Evolutionary conservation across 2,888 invertebrate genomes (phyloP).

Genomic region (Lordiphosa andalusiaca): DNA sequence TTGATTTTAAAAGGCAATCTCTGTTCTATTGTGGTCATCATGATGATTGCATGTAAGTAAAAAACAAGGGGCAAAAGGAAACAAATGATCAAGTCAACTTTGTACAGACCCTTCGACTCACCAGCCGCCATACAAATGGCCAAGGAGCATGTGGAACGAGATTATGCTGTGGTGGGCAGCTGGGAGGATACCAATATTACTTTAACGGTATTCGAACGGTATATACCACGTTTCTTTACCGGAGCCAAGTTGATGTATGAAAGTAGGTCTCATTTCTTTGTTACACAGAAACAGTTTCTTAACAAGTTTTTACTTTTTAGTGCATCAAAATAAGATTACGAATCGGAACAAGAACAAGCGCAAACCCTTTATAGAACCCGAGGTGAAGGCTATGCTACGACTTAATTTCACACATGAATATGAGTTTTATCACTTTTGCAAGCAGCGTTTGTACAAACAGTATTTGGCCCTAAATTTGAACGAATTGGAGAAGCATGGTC

Average conservation of each 20-base stretch:
- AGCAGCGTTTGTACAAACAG: slow-evolving; percentile 89
- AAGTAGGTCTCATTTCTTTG: slow-evolving; percentile 47
- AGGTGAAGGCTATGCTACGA: slow-evolving; percentile 84
- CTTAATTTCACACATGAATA: slow-evolving; percentile 92
- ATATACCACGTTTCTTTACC: slow-evolving; percentile 89
- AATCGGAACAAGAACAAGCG: slow-evolving; percentile 89
- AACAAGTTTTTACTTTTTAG: slow-evolving; percentile 31
- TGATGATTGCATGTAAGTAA: slow-evolving; percentile 88
- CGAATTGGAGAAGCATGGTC: slow-evolving; percentile 52
- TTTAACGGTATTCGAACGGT: slow-evolving; percentile 89
- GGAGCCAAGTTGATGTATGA: slow-evolving; percentile 82
- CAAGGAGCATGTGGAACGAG: slow-evolving; percentile 90
- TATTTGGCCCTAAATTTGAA: slow-evolving; percentile 82
- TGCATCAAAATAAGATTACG: slow-evolving; percentile 49
- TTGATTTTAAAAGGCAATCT: slow-evolving; percentile 90
- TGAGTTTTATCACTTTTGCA: slow-evolving; percentile 93
- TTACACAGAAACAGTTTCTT: background rate
- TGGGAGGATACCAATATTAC: slow-evolving; percentile 93
- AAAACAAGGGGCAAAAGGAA: background rate
- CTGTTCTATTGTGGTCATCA: slow-evolving; percentile 94
- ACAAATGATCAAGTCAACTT: slow-evolving; percentile 29
- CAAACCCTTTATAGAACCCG: slow-evolving; percentile 83
- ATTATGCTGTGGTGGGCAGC: slow-evolving; percentile 93
- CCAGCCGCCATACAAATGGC: slow-evolving; percentile 90
- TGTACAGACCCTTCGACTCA: slow-evolving; percentile 87